Conservation (phyloP, 2,797 vertebrate species). For the Synaphobranchus kaupii region DNA sequence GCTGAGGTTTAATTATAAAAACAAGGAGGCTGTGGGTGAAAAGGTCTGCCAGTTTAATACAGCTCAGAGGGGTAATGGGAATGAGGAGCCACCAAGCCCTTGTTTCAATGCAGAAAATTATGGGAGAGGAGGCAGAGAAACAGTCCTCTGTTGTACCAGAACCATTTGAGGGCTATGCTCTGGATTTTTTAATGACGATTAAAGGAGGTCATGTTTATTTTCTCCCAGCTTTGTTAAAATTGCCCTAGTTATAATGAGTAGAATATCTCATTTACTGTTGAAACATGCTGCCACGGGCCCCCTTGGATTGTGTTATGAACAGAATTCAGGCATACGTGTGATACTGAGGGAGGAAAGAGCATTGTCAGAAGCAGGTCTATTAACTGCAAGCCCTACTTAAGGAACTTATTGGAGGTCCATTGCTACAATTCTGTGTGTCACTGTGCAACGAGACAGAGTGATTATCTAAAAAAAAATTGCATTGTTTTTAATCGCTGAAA, state of each 20-base stretch:
- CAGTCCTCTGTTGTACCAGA: not conserved
- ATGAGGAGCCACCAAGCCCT: constrained; percentile 51
- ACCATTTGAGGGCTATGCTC: not conserved
- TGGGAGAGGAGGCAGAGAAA: constrained; percentile 14
- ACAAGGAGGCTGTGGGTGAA: constrained; percentile 27
- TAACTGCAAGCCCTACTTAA: not conserved
- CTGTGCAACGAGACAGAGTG: too few relatives aligned
- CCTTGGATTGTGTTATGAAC: not conserved
- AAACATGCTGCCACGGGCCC: not conserved
- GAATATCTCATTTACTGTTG: not conserved
- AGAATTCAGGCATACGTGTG: not conserved
- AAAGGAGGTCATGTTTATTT: constrained; percentile 52
- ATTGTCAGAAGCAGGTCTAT: not conserved
- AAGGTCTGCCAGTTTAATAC: constrained; percentile 22
- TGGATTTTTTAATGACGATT: constrained; percentile 47
- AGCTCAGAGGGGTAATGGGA: constrained; percentile 16
- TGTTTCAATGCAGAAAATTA: constrained; percentile 48
- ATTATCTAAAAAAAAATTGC: too few relatives aligned
- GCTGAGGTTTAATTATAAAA: constrained; percentile 54
- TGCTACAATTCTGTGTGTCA: too few relatives aligned
- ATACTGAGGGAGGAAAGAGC: not conserved
- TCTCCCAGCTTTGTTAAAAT: constrained; percentile 34
- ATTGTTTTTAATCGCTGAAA: too few relatives aligned
- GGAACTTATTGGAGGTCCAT: too few relatives aligned
- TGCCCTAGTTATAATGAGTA: not conserved